Conservation (phyloP, 2,888 invertebrate genomes). For the Oegoconia quadripuncta region DNA sequence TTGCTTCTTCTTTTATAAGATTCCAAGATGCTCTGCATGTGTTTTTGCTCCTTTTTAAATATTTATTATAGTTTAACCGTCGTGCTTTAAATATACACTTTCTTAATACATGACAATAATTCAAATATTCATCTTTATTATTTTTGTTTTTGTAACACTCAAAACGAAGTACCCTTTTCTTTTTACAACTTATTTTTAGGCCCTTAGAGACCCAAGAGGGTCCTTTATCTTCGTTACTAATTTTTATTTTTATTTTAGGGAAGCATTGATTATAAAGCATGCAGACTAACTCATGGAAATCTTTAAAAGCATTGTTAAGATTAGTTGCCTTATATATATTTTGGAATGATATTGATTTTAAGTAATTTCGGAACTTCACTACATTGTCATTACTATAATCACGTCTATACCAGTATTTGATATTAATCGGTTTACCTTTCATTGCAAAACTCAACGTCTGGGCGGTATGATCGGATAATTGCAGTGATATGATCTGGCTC, state of each 20-base stretch:
- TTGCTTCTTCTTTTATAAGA: conserved; percentile 1
- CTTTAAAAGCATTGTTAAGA: conserved; percentile 3
- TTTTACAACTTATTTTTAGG: background rate
- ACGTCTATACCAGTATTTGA: conserved; percentile 1
- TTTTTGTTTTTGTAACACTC: background rate
- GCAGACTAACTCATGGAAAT: conserved; percentile 3
- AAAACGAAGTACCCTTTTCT: background rate
- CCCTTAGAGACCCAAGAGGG: conserved; percentile 1
- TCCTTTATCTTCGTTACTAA: background rate
- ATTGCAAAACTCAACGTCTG: conserved; percentile 1
- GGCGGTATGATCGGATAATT: conserved; percentile 6
- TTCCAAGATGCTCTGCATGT: conserved; percentile 4
- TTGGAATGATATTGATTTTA: background rate
- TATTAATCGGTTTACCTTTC: background rate
- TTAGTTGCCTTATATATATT: background rate
- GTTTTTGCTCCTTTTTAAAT: background rate
- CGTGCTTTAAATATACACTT: background rate
- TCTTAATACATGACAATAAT: background rate
- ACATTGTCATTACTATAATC: conserved; percentile 4
- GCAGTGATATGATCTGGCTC: background rate
- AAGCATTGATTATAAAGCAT: conserved; percentile 4
- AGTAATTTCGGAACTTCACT: background rate
- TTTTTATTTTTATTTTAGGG: conserved; percentile 4
- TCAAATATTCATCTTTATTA: background rate
- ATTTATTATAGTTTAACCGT: background rate